Evolutionary conservation across 1,140 invertebrate species (phyloP).

Genomic region (Caenorhabditis briggsae): DNA sequence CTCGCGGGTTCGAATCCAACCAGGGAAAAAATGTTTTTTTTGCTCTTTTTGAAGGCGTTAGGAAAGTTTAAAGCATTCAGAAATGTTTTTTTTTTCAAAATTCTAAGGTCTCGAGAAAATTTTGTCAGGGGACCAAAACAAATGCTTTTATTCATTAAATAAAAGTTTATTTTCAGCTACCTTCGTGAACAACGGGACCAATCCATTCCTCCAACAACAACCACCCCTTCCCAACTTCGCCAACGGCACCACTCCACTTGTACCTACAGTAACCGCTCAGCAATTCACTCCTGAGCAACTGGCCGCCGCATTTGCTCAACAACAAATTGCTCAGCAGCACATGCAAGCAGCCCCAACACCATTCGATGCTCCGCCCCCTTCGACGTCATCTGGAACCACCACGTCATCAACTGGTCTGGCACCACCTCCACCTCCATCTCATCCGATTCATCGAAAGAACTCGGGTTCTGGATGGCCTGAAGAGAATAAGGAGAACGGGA

Average conservation of each 20-base stretch:
- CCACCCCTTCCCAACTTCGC: constrained; percentile 23
- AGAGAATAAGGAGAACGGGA: constrained; percentile 72
- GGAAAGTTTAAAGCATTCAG: no score
- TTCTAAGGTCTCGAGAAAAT: no score
- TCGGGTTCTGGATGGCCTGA: constrained; percentile 51
- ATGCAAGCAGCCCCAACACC: constrained; percentile 25
- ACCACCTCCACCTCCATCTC: constrained; percentile 60
- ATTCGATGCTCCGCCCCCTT: constrained; percentile 52
- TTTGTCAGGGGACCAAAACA: no score
- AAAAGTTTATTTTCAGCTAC: background rate
- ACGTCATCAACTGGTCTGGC: background rate
- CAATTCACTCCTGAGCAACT: constrained; percentile 38
- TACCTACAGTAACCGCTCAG: constrained; percentile 28
- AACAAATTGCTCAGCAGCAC: background rate
- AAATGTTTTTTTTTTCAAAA: no score
- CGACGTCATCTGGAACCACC: background rate
- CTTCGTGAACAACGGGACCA: constrained; percentile 33
- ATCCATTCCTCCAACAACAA: constrained; percentile 24
- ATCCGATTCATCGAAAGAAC: constrained; percentile 51
- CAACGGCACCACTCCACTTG: background rate
- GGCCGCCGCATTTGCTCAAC: constrained; percentile 32
- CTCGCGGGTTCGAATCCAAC: no score
- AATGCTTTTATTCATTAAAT: no score
- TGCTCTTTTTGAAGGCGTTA: no score
- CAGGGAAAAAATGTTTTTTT: no score